Evolutionary conservation across 92 coral and sea anemone genomes (phyloP), one percentile per base, ranked within the genome.

Genomic region (Porites cylindrica): DNA sequence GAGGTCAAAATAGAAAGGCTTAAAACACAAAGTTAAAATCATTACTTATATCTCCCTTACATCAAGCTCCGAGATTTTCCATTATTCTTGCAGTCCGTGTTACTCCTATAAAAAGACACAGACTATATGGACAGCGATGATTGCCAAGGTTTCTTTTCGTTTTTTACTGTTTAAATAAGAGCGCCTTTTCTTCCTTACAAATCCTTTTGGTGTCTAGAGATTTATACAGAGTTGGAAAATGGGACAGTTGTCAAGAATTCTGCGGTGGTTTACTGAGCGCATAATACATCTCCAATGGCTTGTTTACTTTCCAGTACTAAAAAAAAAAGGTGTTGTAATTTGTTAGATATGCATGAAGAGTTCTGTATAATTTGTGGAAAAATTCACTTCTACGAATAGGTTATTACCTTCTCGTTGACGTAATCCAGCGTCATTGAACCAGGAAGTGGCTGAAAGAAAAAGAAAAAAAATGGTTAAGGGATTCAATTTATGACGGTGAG

Each of bases 271-370:
- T 75, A 79, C 89, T 83, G 54, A 90, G 89, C 9, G 99, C 98
- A 68, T 97, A 97, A 93, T 93, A 97, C 99, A 97, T 97, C 88
- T 97, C 99, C 66, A 97, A 77, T 7, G 99, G 99, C 79, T 97
- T 97, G 86, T 97, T 97, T 8, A 97, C 99, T 85, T 97, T 95
- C 99, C 99, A 97, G 83, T 97, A 97, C 99, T 97, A 43, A 63
- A 72, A 58, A 8, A 76, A 59, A 20, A n/a, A n/a, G 14, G 24
- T 19, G 9, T 51, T 10, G 10, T 6, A 19, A 3, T 19, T 9
- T 47, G 12, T 56, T 56, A 56, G 13, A 56, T 56, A 14, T 14
- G 3, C 61, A 56, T 56, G 61, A 56, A 3, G 12, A 2, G 61
- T 56, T 10, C 17, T 56, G 61, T 56, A 10, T 12, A 10, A 38